Evolutionary conservation across 2,797 vertebrate genomes (phyloP), one percentile per base, ranked within the genome.

Genomic region (Sebastes elongatus): DNA sequence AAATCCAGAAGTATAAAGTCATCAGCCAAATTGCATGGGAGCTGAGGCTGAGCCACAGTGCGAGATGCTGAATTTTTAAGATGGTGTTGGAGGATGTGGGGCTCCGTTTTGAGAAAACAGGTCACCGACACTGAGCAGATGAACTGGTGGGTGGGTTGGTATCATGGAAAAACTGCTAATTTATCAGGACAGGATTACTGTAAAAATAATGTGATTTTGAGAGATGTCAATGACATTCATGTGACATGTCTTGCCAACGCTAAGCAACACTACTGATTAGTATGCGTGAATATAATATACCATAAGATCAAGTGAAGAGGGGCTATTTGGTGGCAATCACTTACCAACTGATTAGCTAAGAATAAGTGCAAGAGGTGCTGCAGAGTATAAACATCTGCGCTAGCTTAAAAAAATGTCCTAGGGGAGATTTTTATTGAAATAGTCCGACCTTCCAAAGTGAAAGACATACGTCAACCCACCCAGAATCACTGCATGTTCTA

Each of bases 11-110:
- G 85, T 77, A 52, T 52, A 83, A 92, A 95, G 90, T 94, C 90
- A 94, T 95, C 94, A 93, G 91, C 92, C 93, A 95, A 93, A 95
- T 95, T 94, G 92, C 91, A 92, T 74, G 82, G 84, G 69, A 74
- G 90, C 84, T 78, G 74, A 78, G 72, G 78, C 80, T 32, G 60
- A 72, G 86, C 82, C 78, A 78, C 69, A 42, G 75, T 72, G 75
- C 30, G 42, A 72, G 83, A 81, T 56, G 83, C 53, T 49, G 76
- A 74, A 82, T 88, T 88, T 53, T 87, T 78, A 72, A 70, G 77
- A 85, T 56, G 35, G 52, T 84, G 73, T 63, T 35, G 42, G 75
- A 82, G 46, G 62, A 78, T 71, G 64, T 83, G 67, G 59, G 72
- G 59, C 52, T 83, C 61, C 22, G 85, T 25, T 88, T 84, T 63